Percentiles rank a stretch among this genome's conserved stretches.
phyloP scores from a whole-genome alignment of 2,113 vertebrate genomes.

The Alligator sinensis region DNA sequence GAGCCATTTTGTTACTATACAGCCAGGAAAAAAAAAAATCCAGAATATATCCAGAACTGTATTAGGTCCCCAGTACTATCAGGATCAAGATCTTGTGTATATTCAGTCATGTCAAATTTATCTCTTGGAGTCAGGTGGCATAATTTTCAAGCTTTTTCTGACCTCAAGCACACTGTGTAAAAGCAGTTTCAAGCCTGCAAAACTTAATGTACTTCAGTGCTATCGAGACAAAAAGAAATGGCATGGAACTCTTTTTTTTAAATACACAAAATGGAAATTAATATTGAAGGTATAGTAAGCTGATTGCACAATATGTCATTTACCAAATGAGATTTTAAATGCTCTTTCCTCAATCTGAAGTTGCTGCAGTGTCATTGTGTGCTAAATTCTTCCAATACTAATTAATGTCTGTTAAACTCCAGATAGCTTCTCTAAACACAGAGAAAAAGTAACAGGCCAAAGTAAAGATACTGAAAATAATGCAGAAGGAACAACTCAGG shows the following conservation, averaged over 20 bases:
- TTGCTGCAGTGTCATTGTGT: background rate
- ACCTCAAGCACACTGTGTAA: background rate
- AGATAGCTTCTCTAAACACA: background rate
- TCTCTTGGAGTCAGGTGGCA: background rate
- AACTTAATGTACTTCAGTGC: background rate
- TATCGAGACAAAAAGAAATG: rapidly evolving
- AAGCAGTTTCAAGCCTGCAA: background rate
- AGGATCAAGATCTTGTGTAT: background rate
- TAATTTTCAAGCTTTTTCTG: background rate
- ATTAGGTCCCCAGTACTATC: rapidly evolving
- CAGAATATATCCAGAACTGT: background rate
- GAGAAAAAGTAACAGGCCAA: background rate
- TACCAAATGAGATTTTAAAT: background rate
- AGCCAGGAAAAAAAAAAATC: background rate
- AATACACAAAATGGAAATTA: background rate
- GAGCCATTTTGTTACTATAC: too few species aligned
- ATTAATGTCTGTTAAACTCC: background rate
- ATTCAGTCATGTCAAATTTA: background rate
- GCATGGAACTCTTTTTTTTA: background rate
- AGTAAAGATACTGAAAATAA: background rate
- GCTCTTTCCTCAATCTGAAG: background rate
- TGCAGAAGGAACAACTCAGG: background rate
- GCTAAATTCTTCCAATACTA: background rate
- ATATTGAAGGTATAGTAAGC: background rate
- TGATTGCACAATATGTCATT: background rate